A percentile compares a stretch with the other conserved stretches of the same genome.
phyloP scores from a whole-genome alignment of 2,888 invertebrate genomes.

The Platycheirus albimanus region DNA sequence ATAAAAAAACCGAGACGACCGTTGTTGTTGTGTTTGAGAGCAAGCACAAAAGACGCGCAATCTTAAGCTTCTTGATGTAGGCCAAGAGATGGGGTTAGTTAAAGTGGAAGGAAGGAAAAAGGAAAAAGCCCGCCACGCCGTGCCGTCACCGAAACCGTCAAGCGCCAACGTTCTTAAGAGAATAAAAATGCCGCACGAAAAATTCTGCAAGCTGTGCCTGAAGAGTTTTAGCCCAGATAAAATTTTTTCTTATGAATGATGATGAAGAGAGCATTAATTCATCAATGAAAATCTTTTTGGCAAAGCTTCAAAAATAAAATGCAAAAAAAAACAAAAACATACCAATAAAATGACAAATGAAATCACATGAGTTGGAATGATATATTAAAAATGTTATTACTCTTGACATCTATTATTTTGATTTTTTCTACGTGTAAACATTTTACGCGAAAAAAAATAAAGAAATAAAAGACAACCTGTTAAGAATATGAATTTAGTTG shows the following conservation, averaged over 20 bases:
- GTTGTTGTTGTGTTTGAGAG: slow-evolving; percentile 2
- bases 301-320: slow-evolving; percentile 47
- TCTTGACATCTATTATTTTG: slow-evolving; percentile 37
- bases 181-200: not conserved
- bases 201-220: not conserved
- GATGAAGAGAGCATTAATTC: slow-evolving; percentile 35
- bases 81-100: slow-evolving; percentile 37
- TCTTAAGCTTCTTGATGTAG: slow-evolving; percentile 54
- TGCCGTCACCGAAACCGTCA: too few relatives aligned
- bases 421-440: slow-evolving; percentile 33
- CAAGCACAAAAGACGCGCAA: slow-evolving; percentile 26
- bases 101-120: not conserved
- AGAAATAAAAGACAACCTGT: slow-evolving; percentile 46
- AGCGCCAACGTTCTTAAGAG: slow-evolving; percentile 54
- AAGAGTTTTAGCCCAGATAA: slow-evolving; percentile 42
- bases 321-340: not conserved
- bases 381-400: slow-evolving; percentile 43
- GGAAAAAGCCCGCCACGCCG: slow-evolving; percentile 3
- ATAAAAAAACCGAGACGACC: slow-evolving; percentile 3
- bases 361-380: slow-evolving; percentile 56
- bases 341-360: slow-evolving; percentile 32
- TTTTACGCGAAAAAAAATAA: not conserved
- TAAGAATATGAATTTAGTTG: not conserved
- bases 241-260: slow-evolving; percentile 41
- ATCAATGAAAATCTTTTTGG: slow-evolving; percentile 67